phyloP scores from a whole-genome alignment of 2,113 vertebrate genomes.

The Anser brachyrhynchus region DNA sequence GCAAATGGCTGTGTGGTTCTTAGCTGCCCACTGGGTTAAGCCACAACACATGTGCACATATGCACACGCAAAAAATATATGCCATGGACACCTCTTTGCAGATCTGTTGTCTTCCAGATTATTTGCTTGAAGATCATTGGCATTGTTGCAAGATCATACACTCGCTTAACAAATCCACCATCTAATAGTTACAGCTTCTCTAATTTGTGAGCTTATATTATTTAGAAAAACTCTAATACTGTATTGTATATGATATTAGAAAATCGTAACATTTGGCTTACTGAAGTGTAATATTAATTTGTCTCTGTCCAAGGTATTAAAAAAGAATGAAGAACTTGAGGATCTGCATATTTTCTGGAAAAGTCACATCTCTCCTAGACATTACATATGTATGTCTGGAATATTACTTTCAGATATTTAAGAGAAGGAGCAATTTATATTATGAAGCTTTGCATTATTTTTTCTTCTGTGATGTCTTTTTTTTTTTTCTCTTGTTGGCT shows the following conservation, averaged over 20 bases:
- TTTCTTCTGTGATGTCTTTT: neutral
- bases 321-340: neutral
- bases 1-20: no score
- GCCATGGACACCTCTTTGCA: neutral
- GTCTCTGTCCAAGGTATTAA: neutral
- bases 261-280: constrained; percentile 18
- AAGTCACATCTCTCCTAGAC: neutral
- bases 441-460: neutral
- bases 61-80: neutral
- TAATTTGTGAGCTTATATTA: neutral
- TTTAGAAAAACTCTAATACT: constrained; percentile 38
- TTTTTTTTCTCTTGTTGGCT: neutral
- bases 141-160: neutral
- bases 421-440: neutral
- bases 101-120: neutral
- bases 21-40: no score
- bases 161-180: neutral
- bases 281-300: neutral
- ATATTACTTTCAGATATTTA: neutral
- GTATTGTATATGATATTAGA: constrained; percentile 27
- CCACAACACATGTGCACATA: neutral
- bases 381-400: neutral
- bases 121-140: neutral
- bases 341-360: neutral
- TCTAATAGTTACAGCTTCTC: neutral